Evolutionary conservation across 2,797 vertebrate species (phyloP), one percentile per base, ranked within the genome.

Genomic region (Schizopygopsis malacanthus): DNA sequence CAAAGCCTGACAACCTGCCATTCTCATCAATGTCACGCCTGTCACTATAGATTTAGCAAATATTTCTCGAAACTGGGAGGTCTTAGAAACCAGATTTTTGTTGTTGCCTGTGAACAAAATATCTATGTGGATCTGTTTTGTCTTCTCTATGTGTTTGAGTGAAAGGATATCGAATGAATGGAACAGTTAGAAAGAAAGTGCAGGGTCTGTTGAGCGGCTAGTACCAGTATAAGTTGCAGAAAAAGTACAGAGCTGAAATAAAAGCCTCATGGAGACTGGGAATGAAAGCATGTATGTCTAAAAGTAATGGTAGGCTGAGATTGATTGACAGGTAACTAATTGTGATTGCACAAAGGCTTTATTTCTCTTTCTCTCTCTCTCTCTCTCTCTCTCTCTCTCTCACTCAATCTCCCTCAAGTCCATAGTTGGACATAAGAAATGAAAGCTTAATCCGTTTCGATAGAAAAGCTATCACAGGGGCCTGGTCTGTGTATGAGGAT

Each of bases 381-480:
- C 63, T 33, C 8, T 52, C 54, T 11, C 76, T 52, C 73, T 83
- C 84, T 79, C 39, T 67, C 63, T 33, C 8, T 52, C 28, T 67
- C 63, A 25, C 8, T 52, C 28, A 82, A 65, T 85, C 76, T 84
- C 86, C 83, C 83, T 84, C 88, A 87, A 89, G 89, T 93, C 90
- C 90, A 90, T 90, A 87, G 90, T 91, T 88, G 88, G 89, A 92
- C 87, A 89, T 90, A 93, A 92, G 88, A 93, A 94, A 95, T 94
- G 88, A 93, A 92, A 91, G 91, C 90, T 89, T 94, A 94, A 95
- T 94, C 92, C 90, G 87, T 94, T 94, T 92, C 91, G 93, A 95
- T 91, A 90, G 92, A 93, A 95, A 94, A 94, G 93, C 92, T 91
- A 94, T 93, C 89, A 89, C 83, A 89, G 90, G 86, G 84, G 77